Evolutionary conservation across 2,113 vertebrate genomes (phyloP).

Genomic region (Morphnarchus princeps): DNA sequence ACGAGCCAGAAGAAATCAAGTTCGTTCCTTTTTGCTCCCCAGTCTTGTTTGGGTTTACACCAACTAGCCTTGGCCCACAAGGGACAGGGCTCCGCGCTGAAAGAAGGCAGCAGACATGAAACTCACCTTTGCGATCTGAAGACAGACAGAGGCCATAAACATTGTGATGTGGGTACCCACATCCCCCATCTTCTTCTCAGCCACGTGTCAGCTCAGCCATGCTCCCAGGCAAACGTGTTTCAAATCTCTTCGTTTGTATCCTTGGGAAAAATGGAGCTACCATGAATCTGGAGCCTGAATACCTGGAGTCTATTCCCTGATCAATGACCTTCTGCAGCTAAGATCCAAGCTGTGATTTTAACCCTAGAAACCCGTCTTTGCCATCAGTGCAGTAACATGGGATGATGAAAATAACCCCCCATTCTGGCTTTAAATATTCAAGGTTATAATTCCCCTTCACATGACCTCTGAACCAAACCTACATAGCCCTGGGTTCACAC

Average conservation of each 20-base stretch:
- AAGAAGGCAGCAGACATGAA: neutral
- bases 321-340: neutral
- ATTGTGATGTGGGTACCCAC: neutral
- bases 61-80: neutral
- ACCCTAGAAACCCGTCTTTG: neutral
- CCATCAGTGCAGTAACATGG: neutral
- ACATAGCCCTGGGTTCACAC: slow-evolving; percentile 8
- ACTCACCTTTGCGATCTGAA: neutral
- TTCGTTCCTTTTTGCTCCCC: neutral
- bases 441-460: slow-evolving; percentile 8
- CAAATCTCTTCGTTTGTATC: neutral
- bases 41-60: neutral
- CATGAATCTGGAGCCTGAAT: neutral
- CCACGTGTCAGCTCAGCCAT: neutral
- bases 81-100: neutral
- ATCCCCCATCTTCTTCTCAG: neutral
- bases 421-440: neutral
- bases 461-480: slow-evolving; percentile 28
- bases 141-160: neutral
- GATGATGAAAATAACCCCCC: neutral
- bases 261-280: neutral
- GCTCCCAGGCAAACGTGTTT: neutral
- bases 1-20: neutral
- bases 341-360: neutral
- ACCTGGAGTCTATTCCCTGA: neutral